Conservation (phyloP, 2,113 vertebrate species). For the Uropsilus gracilis region DNA sequence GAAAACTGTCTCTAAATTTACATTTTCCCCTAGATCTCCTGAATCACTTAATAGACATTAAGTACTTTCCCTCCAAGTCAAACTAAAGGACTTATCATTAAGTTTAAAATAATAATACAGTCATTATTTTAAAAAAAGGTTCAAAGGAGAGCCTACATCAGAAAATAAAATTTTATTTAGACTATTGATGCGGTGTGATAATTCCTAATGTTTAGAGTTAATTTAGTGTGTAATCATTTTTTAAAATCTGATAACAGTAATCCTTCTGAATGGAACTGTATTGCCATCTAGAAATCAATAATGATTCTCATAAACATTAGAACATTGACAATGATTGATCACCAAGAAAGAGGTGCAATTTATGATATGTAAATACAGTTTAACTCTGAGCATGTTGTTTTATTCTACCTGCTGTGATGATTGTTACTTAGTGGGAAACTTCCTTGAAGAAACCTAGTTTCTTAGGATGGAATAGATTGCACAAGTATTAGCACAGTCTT, state of each 20-base stretch:
- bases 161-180: not conserved
- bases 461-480: not conserved
- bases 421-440: not conserved
- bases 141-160: not conserved
- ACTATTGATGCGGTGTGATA: not conserved
- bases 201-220: not conserved
- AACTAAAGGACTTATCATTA: constrained; percentile 32
- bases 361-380: not conserved
- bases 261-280: not conserved
- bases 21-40: not conserved
- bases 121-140: not conserved
- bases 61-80: not conserved
- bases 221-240: not conserved
- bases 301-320: not conserved
- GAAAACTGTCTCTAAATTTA: constrained; percentile 4
- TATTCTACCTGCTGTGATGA: not conserved
- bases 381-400: not conserved
- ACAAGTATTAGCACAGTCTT: fast-evolving
- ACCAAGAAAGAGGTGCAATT: not conserved
- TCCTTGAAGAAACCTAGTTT: not conserved
- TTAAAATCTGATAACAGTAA: not conserved
- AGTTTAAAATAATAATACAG: constrained; percentile 52
- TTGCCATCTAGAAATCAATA: not conserved
- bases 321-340: not conserved
- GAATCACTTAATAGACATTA: not conserved